Percentiles rank a stretch among this genome's conserved stretches.
Conservation (phyloP, 2,113 vertebrate genomes). For the Emydocephalus ijimae region DNA sequence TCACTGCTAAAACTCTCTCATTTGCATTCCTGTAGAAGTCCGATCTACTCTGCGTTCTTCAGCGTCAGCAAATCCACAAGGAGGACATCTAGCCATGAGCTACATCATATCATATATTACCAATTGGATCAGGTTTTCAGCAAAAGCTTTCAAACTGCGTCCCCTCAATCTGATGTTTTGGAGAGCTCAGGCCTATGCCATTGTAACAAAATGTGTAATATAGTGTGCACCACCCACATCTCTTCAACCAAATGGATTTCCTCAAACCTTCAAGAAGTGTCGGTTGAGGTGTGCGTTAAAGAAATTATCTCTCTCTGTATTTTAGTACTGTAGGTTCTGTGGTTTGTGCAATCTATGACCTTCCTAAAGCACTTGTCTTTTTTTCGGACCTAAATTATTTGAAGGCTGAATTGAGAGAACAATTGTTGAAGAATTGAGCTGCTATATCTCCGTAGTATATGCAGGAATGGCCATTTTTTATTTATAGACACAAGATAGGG, state of each 20-base stretch:
- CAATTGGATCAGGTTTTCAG: slow-evolving; percentile 12
- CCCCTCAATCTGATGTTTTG: slow-evolving; percentile 2
- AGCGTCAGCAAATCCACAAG: background rate
- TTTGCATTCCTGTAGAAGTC: background rate
- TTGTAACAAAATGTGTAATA: background rate
- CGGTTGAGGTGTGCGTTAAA: background rate
- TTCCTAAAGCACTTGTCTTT: slow-evolving; percentile 10
- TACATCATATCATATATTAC: background rate
- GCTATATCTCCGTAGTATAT: background rate
- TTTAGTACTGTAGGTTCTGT: background rate
- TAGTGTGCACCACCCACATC: background rate
- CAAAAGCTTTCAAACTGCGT: background rate
- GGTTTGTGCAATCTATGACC: slow-evolving; percentile 2
- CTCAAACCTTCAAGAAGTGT: background rate
- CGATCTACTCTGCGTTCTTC: background rate
- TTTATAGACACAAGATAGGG: background rate
- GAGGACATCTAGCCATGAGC: slow-evolving; percentile 18
- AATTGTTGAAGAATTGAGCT: background rate
- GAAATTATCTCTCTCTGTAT: background rate
- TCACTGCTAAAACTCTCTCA: background rate
- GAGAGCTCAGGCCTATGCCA: slow-evolving; percentile 1
- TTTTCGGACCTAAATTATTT: background rate
- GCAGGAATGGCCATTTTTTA: background rate
- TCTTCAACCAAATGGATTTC: slow-evolving; percentile 5
- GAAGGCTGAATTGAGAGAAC: background rate